A percentile compares a stretch with the other conserved stretches of the same genome.
phyloP scores from a whole-genome alignment of 37 sponge, comb jelly and placozoan genomes.

The Ephydatia muelleri region DNA sequence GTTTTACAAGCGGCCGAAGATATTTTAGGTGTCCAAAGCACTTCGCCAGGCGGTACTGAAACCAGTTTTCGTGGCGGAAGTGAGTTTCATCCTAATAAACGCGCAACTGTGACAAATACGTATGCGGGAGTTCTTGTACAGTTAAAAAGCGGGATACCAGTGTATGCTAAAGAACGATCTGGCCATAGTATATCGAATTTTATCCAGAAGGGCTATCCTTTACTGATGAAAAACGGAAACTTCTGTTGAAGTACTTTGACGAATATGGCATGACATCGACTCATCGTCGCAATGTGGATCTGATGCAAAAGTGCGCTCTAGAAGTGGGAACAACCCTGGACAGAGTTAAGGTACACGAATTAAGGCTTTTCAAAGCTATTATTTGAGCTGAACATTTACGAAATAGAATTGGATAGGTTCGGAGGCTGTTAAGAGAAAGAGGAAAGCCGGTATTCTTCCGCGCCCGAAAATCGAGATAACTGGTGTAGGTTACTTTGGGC shows the following conservation, averaged over 20 bases:
- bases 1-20: slow-evolving; percentile 16
- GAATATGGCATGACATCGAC: slow-evolving; percentile 91
- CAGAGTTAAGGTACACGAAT: slow-evolving; percentile 83
- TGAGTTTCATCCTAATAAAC: neutral
- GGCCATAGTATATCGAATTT: neutral
- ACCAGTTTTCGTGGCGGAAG: neutral
- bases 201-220: slow-evolving; percentile 47
- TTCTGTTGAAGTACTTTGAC: slow-evolving; percentile 72
- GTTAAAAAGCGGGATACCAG: neutral
- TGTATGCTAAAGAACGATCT: neutral
- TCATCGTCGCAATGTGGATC: slow-evolving; percentile 70
- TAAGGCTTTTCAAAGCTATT: neutral
- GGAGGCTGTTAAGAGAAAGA: slow-evolving; percentile 89
- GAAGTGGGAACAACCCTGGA: slow-evolving; percentile 73
- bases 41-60: neutral
- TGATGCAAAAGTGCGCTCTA: slow-evolving; percentile 60
- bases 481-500: slow-evolving; percentile 31
- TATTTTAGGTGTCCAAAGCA: neutral
- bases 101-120: neutral
- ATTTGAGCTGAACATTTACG: no score
- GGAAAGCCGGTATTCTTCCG: slow-evolving; percentile 81
- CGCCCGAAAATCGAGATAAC: slow-evolving; percentile 77
- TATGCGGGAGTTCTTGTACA: no score
- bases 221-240: slow-evolving; percentile 59
- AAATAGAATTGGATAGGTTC: slow-evolving; percentile 94